Base-by-base conservation (phyloP, 2,888 invertebrate species). In the Eledone cirrhosa region DNA sequence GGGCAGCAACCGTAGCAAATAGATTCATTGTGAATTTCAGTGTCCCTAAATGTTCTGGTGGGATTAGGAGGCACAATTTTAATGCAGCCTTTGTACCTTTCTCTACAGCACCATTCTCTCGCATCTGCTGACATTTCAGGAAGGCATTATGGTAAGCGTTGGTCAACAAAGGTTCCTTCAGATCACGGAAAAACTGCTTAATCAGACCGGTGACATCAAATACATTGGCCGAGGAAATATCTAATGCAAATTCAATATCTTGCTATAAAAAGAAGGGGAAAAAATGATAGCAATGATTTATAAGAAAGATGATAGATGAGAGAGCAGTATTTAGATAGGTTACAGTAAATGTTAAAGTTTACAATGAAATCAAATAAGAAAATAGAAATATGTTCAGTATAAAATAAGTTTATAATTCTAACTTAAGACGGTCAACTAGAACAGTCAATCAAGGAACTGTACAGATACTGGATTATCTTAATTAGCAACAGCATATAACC, bases 141-240 rank as follows among this genome's bases (percentile, higher is more conserved):
- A 97, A 93, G 53, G 95, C 91, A 86, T 96, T 95, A 87, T 97
- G 96, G 81, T 94, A 94, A 0, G 90, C 88, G 81, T 90, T 92
- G 0, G 94, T 95, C 91, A 97, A 94, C 31, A 97, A 91, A 0
- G 97, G 96, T 85, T 96, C 96, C 0, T 96, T 96, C 78, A 97
- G 91, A 89, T 95, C 94, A 80, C 97, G 92, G 81, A 97, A 93
- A 90, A 96, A 97, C 77, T 94, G 93, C 90, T 97, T 97, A 33
- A 97, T 92, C 48, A 96, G 93, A 89, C 94, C 95, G 1, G 96
- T 96, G 24, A 96, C 94, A 91, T 97, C 97, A 84, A 95, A 94
- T 0, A 95, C 94, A 87, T 95, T 94, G 14, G 87, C 87, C 4
- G 94, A 94, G 77, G 94, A 93, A 24, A 96, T 92, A 78, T 92